phyloP scores from a whole-genome alignment of 2,888 invertebrate species.

The Hoplodrina ambigua region DNA sequence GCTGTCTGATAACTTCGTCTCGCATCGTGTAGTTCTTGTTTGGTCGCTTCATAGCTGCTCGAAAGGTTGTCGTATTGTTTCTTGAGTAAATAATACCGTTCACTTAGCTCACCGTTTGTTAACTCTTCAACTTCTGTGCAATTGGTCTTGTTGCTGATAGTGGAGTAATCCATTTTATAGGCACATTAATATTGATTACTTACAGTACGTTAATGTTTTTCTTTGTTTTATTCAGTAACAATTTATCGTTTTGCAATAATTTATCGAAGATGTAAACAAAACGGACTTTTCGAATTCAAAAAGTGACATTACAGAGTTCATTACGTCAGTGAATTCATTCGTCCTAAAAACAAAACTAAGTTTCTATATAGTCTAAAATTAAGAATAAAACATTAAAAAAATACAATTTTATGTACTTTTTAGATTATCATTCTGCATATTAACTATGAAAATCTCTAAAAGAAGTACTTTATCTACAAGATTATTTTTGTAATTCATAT shows the following conservation, averaged over 20 bases:
- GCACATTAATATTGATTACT: constrained; percentile 3
- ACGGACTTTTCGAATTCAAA: constrained; percentile 54
- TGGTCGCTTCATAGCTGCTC: constrained; percentile 79
- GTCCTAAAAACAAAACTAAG: constrained; percentile 6
- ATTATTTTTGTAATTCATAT: not conserved
- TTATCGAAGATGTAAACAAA: constrained; percentile 28
- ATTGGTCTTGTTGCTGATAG: constrained; percentile 84
- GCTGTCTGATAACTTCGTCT: constrained; percentile 85
- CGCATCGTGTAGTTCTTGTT: constrained; percentile 86
- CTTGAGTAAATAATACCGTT: constrained; percentile 82
- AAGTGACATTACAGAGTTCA: not conserved
- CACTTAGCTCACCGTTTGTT: constrained; percentile 82
- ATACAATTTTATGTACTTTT: no score
- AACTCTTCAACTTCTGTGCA: constrained; percentile 82
- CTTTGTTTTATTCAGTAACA: not conserved
- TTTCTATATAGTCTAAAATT: not conserved
- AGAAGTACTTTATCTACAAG: not conserved
- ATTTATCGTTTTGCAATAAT: no score
- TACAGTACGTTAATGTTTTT: not conserved
- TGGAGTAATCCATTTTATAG: constrained; percentile 84
- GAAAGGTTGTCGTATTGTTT: constrained; percentile 83
- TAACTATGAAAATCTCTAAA: not conserved
- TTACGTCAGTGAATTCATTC: not conserved
- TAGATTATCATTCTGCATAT: no score
- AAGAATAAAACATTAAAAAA: no score